Conservation (phyloP, 2,888 invertebrate genomes). For the Nebria brevicollis region DNA sequence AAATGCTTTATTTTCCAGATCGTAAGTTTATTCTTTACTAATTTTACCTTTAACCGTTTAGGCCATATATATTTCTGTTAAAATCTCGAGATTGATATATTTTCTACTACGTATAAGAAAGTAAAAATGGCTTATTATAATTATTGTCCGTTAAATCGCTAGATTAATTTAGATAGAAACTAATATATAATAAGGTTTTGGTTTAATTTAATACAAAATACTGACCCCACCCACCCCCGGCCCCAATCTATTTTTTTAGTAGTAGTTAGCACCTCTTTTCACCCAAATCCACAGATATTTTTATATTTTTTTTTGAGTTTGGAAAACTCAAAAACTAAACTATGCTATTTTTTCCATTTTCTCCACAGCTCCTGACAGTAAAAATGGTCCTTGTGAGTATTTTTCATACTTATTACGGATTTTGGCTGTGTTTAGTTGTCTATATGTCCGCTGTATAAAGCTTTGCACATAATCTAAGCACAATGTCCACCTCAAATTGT, state of each 20-base stretch:
- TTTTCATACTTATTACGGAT: constrained; percentile 52
- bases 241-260: not conserved
- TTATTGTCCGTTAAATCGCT: not conserved
- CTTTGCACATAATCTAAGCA: constrained; percentile 34
- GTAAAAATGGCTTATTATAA: constrained; percentile 26
- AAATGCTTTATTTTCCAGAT: too few relatives aligned
- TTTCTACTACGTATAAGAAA: not conserved
- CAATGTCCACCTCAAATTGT: not conserved
- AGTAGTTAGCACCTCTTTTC: not conserved
- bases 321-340: not conserved
- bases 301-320: not conserved
- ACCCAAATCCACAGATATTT: not conserved
- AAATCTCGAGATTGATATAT: too few relatives aligned
- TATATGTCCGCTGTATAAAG: constrained; percentile 30
- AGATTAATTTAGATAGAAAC: constrained; percentile 32
- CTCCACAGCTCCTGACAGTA: constrained; percentile 86
- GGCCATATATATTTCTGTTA: too few relatives aligned
- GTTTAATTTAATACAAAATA: constrained; percentile 16
- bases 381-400: constrained; percentile 91
- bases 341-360: constrained; percentile 17
- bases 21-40: too few relatives aligned
- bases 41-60: too few relatives aligned
- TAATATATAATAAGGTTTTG: constrained; percentile 22
- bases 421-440: constrained; percentile 30
- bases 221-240: not conserved